These are phyloP conservation scores for Thinocorus orbignyianus DNA, from an alignment of 2,113 vertebrate genomes.

Conservation along the genomic window DNA sequence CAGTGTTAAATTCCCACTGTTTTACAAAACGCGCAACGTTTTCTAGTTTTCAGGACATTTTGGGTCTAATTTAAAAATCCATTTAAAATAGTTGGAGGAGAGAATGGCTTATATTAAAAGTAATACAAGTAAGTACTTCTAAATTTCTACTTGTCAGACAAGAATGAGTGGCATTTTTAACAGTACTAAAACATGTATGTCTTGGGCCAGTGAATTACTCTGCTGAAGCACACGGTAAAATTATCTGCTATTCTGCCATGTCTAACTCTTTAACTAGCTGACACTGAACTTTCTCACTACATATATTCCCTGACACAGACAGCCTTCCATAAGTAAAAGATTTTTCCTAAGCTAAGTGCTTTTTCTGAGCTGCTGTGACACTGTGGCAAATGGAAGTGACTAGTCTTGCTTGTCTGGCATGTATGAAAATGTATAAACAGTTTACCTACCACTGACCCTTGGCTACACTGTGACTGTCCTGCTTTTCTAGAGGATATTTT, in stretches of 20 bases:
- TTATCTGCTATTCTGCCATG: background rate
- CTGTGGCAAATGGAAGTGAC: background rate
- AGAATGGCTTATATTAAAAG: background rate
- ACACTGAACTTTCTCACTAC: background rate
- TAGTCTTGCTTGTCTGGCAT: background rate
- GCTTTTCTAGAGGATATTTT: background rate
- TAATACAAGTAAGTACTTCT: background rate
- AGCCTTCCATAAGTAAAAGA: background rate
- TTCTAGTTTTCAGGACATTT: background rate
- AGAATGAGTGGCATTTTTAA: background rate
- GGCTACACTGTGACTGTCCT: background rate
- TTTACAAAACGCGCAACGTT: background rate
- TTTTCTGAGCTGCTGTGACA: background rate
- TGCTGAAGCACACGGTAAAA: background rate
- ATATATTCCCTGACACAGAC: background rate
- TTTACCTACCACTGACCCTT: background rate
- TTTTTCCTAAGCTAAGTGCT: background rate
- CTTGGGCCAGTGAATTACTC: background rate
- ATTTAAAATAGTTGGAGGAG: background rate
- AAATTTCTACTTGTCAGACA: background rate
- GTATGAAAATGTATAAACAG: background rate
- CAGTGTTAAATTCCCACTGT: background rate
- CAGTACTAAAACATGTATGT: background rate
- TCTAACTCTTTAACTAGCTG: background rate
- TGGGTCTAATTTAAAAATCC: background rate